Evolutionary conservation across 2,113 vertebrate genomes (phyloP).

Genomic region (Emberiza fucata): DNA sequence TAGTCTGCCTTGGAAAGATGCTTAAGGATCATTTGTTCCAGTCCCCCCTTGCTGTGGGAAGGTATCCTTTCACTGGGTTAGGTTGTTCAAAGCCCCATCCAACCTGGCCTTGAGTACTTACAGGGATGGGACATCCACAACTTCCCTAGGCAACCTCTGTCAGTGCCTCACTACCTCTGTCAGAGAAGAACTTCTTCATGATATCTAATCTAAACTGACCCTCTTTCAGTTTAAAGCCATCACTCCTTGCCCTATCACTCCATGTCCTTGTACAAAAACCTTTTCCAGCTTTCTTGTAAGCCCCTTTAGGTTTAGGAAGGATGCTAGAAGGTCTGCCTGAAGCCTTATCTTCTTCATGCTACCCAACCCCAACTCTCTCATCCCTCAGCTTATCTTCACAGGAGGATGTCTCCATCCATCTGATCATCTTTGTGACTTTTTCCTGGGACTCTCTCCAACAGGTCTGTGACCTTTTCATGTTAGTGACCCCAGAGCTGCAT

Average conservation of each 20-base stretch:
- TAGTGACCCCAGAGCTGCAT: not conserved
- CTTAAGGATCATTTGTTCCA: not conserved
- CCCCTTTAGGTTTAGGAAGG: not conserved
- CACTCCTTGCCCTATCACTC: not conserved
- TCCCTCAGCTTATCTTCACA: not conserved
- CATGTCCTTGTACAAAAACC: not conserved
- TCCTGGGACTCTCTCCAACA: not conserved
- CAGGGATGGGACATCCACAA: no score
- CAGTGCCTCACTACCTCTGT: not conserved
- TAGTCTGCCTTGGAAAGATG: not conserved
- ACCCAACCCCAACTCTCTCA: no score
- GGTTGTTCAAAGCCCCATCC: not conserved
- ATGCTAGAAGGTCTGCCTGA: not conserved
- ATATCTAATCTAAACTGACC: not conserved
- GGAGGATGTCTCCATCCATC: not conserved
- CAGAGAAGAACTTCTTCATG: not conserved
- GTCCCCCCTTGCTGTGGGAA: no score
- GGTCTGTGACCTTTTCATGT: rapidly evolving
- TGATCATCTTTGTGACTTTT: not conserved
- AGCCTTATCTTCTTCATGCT: not conserved
- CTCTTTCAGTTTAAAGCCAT: not conserved
- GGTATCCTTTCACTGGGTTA: not conserved
- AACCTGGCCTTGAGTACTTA: not conserved
- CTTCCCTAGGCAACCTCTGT: not conserved
- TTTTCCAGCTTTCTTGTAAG: not conserved